Evolutionary conservation across 1,140 invertebrate species (phyloP).

Genomic region (Drosophila mayri): DNA sequence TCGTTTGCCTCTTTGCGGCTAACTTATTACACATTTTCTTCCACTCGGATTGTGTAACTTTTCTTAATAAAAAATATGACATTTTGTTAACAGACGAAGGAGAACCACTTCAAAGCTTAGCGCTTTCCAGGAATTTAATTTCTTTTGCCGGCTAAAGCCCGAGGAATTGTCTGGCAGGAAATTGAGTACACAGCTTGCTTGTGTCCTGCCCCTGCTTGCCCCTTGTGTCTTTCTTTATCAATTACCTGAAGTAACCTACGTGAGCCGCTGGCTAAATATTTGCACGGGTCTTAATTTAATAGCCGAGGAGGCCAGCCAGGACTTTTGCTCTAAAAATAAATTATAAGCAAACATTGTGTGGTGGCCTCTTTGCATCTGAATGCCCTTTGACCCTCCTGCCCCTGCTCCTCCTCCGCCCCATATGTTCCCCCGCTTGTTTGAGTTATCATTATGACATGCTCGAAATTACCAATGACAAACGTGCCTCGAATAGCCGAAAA

Average conservation of each 20-base stretch:
- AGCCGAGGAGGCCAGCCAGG: slow-evolving; percentile 40
- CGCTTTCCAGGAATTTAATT: slow-evolving; percentile 44
- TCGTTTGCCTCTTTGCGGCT: slow-evolving; percentile 52
- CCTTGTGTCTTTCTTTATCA: slow-evolving; percentile 16
- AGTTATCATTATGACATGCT: slow-evolving; percentile 83
- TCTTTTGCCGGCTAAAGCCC: slow-evolving; percentile 8
- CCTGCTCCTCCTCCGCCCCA: background rate
- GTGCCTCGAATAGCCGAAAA: slow-evolving; percentile 62
- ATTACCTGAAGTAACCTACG: slow-evolving; percentile 55
- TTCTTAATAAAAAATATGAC: slow-evolving; percentile 41
- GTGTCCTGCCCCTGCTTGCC: background rate
- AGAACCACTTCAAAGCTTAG: slow-evolving; percentile 48
- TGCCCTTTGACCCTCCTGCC: background rate
- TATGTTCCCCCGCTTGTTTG: slow-evolving; percentile 58
- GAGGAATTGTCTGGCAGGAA: slow-evolving; percentile 4
- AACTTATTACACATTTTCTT: slow-evolving; percentile 25
- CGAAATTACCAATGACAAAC: slow-evolving; percentile 82
- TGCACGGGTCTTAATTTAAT: slow-evolving; percentile 61
- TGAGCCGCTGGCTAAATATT: slow-evolving; percentile 51
- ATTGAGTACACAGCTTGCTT: background rate
- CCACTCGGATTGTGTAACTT: slow-evolving; percentile 14
- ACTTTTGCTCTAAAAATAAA: slow-evolving; percentile 42
- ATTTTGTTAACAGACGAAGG: slow-evolving; percentile 25
- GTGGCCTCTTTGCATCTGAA: slow-evolving; percentile 38
- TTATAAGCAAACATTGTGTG: slow-evolving; percentile 44